A percentile compares a stretch with the other conserved stretches of the same genome.
These are phyloP conservation scores for Galendromus occidentalis DNA, from an alignment of 1,140 invertebrate species.

Conservation along the genomic window DNA sequence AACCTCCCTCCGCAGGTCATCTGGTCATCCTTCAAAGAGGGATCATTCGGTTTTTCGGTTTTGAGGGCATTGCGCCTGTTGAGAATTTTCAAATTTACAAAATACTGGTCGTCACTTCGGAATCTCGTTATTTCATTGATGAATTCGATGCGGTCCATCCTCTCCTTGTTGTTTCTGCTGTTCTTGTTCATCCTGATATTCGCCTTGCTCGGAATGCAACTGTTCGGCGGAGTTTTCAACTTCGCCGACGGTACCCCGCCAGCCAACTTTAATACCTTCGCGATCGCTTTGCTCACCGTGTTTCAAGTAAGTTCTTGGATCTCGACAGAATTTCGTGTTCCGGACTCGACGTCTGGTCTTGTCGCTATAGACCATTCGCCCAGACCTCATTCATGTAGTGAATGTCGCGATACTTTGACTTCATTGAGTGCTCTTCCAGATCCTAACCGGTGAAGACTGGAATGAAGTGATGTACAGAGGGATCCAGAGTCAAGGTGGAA, in stretches of 20 bases:
- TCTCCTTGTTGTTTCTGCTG: constrained; percentile 96
- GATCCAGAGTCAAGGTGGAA: constrained; percentile 33
- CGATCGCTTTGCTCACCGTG: constrained; percentile 94
- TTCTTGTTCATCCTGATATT: constrained; percentile 99
- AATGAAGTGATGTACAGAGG: constrained; percentile 40
- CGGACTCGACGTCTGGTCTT: too few species aligned
- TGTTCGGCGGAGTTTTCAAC: constrained; percentile 96
- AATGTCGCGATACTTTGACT: background rate
- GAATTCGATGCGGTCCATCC: constrained; percentile 99
- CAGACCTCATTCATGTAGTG: too few species aligned
- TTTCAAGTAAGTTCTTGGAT: constrained; percentile 54
- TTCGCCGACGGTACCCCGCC: constrained; percentile 69
- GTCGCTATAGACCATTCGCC: too few species aligned
- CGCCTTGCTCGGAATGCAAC: constrained; percentile 97
- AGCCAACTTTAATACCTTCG: constrained; percentile 98
- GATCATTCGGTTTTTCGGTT: constrained; percentile 96
- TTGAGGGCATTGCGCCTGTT: constrained; percentile 88
- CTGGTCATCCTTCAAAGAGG: constrained; percentile 85
- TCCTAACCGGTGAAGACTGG: constrained; percentile 40
- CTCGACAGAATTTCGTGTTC: too few species aligned
- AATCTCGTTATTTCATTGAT: constrained; percentile 98
- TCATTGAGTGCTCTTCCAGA: constrained; percentile 29
- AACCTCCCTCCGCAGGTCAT: constrained; percentile 30
- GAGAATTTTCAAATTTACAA: constrained; percentile 91
- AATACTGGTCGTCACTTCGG: constrained; percentile 90